Conservation (phyloP, 2,888 invertebrate genomes). For the Phymatocera aterrima region DNA sequence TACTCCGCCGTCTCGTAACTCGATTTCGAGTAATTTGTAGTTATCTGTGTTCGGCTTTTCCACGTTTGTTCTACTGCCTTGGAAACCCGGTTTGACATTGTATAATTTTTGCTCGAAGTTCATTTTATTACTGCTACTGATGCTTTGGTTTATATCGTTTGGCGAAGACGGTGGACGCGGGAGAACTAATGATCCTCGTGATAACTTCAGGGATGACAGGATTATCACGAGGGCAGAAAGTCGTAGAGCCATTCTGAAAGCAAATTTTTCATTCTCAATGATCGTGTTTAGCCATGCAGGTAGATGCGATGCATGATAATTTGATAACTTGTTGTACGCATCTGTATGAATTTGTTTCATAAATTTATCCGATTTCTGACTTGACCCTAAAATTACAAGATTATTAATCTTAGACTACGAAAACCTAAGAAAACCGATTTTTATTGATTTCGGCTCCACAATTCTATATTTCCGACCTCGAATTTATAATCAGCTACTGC, state of each 20-base stretch:
- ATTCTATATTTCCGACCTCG: too few relatives aligned
- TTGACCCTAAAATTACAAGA: too few relatives aligned
- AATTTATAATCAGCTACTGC: too few relatives aligned
- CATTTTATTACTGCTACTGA: slow-evolving; percentile 36
- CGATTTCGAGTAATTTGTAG: slow-evolving; percentile 67
- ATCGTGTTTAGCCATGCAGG: too few relatives aligned
- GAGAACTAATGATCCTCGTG: slow-evolving; percentile 66
- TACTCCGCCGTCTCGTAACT: slow-evolving; percentile 56
- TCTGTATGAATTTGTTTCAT: too few relatives aligned
- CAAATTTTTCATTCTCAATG: slow-evolving; percentile 9
- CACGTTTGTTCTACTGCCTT: slow-evolving; percentile 62
- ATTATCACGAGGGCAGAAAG: slow-evolving; percentile 51
- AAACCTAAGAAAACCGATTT: too few relatives aligned
- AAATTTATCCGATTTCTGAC: too few relatives aligned
- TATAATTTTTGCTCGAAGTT: slow-evolving; percentile 54
- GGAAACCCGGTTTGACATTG: slow-evolving; percentile 56
- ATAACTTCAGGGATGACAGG: slow-evolving; percentile 58
- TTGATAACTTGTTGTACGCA: too few relatives aligned
- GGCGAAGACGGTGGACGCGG: slow-evolving; percentile 68
- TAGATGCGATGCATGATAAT: too few relatives aligned
- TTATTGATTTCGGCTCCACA: too few relatives aligned
- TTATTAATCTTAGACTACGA: too few relatives aligned
- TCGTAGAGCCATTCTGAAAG: slow-evolving; percentile 60
- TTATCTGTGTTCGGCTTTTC: slow-evolving; percentile 63
- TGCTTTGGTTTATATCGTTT: slow-evolving; percentile 63